Conservation (phyloP, 2,113 vertebrate genomes). For the Scomber japonicus region DNA sequence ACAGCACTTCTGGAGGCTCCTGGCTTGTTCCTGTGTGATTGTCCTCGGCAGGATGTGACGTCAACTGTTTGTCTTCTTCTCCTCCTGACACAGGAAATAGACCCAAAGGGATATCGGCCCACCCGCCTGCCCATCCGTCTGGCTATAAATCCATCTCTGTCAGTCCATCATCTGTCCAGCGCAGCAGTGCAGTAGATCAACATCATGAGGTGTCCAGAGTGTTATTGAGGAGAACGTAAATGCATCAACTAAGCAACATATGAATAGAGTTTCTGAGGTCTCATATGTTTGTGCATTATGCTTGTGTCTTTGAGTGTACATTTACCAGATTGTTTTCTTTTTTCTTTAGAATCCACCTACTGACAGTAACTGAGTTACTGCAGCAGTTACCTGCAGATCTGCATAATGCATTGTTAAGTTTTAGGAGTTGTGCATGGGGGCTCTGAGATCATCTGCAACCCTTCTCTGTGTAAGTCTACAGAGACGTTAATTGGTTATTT, state of each 20-base stretch:
- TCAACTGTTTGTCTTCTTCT: constrained; percentile 77
- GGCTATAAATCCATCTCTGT: constrained; percentile 15
- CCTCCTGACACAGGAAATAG: constrained; percentile 77
- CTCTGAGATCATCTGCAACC: not conserved
- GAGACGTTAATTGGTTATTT: too few relatives aligned
- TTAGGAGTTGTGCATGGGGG: too few relatives aligned
- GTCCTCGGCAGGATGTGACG: constrained; percentile 80
- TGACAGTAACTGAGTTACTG: not conserved
- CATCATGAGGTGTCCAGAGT: not conserved
- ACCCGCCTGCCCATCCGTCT: constrained; percentile 29
- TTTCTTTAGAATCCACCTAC: not conserved
- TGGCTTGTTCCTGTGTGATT: constrained; percentile 76
- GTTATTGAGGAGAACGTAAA: constrained; percentile 2
- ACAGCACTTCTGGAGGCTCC: constrained; percentile 63
- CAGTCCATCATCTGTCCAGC: not conserved
- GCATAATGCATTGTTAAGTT: not conserved
- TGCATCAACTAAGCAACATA: not conserved
- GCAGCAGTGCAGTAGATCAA: constrained; percentile 7
- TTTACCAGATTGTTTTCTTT: not conserved
- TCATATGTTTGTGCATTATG: not conserved
- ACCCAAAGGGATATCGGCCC: constrained; percentile 50
- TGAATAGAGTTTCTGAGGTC: not conserved
- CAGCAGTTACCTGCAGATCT: too few relatives aligned
- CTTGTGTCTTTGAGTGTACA: not conserved
- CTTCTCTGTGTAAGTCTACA: not conserved